Base-by-base conservation (phyloP, 2,888 invertebrate genomes). In the Orchestes rusci region DNA sequence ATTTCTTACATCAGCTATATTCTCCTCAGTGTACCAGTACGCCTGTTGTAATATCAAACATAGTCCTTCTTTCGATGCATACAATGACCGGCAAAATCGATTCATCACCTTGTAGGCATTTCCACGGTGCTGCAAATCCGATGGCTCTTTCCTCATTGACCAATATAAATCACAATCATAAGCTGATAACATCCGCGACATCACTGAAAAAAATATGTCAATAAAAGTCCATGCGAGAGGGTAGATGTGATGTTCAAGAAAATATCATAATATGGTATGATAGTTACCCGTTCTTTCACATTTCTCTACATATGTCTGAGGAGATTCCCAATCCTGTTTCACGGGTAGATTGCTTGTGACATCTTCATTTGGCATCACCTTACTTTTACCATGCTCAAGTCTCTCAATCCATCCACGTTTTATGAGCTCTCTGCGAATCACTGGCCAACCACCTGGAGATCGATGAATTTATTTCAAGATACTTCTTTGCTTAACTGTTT, bases 31-130 rank as follows among this genome's bases (percentile, higher is more conserved):
- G 63, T 82, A 83, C 88, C 90, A 90, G 62, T 90, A 83, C 70
- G 87, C 81, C 63, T 90, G 87, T 37, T 82, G 81, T 28, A 91
- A 68, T 46, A 84, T 80, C 16, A 78, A 72, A 53, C 87, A 86
- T 20, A 91, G 67, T 2, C 90, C 90, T 66, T 92, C 92, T 75
- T 95, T 95, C 0, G 93, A 91, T 1, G 94, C 93, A 63, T 94
- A 94, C 39, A 84, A 77, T 1, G 91, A 89, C 58, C 87, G 78
- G 55, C 83, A 84, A 67, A 87, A 93, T 59, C 93, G 82, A 66
- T 82, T 82, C 59, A 85, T 80, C 41, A 84, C 72, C 64, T 84
- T 84, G 31, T 79, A 75, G 45, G 77, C 77, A 56, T 73, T 74
- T 12, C 80, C 69, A 39, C 72, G 65, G 43, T 70, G 69, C 36